Conservation (phyloP, 2,797 vertebrate genomes). For the Silurus aristotelis region DNA sequence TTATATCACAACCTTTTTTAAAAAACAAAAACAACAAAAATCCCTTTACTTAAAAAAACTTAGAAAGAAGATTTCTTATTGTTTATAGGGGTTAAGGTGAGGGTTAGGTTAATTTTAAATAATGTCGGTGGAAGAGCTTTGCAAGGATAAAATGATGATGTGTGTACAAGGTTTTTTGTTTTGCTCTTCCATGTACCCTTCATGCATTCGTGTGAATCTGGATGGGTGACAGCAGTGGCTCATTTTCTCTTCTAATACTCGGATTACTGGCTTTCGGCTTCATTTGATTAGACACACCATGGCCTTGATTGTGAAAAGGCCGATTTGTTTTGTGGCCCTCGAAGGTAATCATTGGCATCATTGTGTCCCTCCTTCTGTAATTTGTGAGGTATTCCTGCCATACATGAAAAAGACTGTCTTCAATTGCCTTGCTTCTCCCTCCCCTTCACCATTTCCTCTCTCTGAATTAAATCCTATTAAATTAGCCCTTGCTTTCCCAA, state of each 20-base stretch:
- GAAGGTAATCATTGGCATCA: conserved; percentile 59
- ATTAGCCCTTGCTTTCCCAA: conserved; percentile 57
- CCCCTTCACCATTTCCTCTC: conserved; percentile 31
- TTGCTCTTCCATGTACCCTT: conserved; percentile 27
- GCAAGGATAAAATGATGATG: not conserved
- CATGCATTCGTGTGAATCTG: conserved; percentile 48
- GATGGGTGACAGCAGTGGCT: conserved; percentile 61
- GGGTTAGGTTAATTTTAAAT: not conserved
- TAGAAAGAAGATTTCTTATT: not conserved
- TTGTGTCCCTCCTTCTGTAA: conserved; percentile 61
- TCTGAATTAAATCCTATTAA: conserved; percentile 65
- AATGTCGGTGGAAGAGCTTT: not conserved
- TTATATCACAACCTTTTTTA: too few relatives aligned
- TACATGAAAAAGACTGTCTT: conserved; percentile 51
- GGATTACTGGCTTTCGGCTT: conserved; percentile 60
- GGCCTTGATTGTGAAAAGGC: conserved; percentile 59
- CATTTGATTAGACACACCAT: conserved; percentile 62
- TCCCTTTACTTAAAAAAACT: not conserved
- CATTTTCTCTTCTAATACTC: conserved; percentile 60
- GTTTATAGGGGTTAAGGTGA: not conserved
- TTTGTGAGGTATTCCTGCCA: conserved; percentile 56
- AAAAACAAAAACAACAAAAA: too few relatives aligned
- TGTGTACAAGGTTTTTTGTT: not conserved
- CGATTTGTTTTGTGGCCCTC: conserved; percentile 59
- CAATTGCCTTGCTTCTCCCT: conserved; percentile 43